Base-by-base conservation (phyloP, 2,888 invertebrate genomes). In the Mayetiola destructor region DNA sequence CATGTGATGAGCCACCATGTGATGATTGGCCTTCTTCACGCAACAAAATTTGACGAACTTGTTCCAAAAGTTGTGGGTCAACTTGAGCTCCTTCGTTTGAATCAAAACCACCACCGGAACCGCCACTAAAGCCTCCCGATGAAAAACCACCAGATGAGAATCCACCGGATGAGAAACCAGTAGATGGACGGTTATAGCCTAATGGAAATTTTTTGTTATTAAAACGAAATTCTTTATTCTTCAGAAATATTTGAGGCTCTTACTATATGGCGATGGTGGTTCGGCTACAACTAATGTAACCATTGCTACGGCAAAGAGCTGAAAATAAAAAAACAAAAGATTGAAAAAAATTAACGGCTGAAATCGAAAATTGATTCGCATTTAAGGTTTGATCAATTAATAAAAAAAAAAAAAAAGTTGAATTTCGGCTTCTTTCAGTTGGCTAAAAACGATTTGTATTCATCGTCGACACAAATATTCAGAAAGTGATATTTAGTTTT, bases 281-380 rank as follows among this genome's bases (percentile, higher is more conserved):
- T 88, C 88, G 65, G 85, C 87, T 68, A 78, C 75, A 68, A 77
- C 82, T 69, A 80, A 76, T 70, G 83, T 83, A 69, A 83, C 85
- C 79, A 88, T 75, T 68, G 85, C 85, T 68, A 86, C 79, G 76
- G 86, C 82, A 79, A 88, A 79, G 78, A 86, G 87, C 89, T 88
- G 80, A 53, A 77, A 77, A 61, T 61, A 63, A 48, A 14, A 23
- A 23, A 48, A 9, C 23, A 21, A 48, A 23, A 23, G n/a, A 48
- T 23, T 48, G 20, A 48, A 14, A 48, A 48, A 10, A 23, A 30
- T 12, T 9, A 52, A 29, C 5, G 29, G 16, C 27, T 2, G 16
- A 52, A 52, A 52, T n/a, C 12, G 16, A 12, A 14, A 27, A 52
- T 4, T 30, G 16, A n/a, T n/a, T n/a, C n/a, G n/a, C n/a, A n/a